phyloP scores from a whole-genome alignment of 2,797 vertebrate genomes.

The Anguilla obscura region DNA sequence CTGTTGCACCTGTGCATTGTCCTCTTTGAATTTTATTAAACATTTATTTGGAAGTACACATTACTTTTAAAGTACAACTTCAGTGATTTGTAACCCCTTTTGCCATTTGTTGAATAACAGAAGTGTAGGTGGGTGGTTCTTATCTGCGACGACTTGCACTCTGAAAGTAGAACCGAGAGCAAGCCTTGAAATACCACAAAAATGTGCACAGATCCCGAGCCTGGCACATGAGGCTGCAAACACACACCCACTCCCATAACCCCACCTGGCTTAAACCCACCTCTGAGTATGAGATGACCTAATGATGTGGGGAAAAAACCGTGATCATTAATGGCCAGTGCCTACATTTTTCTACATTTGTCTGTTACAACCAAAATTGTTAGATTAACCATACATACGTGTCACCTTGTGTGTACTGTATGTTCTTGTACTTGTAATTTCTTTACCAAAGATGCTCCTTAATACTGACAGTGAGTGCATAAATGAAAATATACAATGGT shows the following conservation, averaged over 20 bases:
- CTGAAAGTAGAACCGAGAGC: too few relatives aligned
- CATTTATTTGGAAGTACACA: not conserved
- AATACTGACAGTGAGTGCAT: not conserved
- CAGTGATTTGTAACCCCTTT: not conserved
- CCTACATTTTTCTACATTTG: not conserved
- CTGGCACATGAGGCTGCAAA: not conserved
- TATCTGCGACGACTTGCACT: too few relatives aligned
- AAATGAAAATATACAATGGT: too few relatives aligned
- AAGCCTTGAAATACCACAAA: too few relatives aligned
- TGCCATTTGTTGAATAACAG: not conserved
- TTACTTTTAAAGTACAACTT: not conserved
- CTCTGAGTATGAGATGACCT: not conserved
- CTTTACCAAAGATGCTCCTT: not conserved
- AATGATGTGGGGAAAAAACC: too few relatives aligned
- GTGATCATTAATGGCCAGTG: not conserved
- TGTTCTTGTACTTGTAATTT: too few relatives aligned
- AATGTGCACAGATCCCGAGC: too few relatives aligned
- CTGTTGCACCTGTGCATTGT: not conserved
- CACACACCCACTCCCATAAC: too few relatives aligned
- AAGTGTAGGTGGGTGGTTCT: too few relatives aligned
- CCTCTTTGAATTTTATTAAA: not conserved
- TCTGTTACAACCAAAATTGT: not conserved
- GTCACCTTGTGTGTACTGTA: too few relatives aligned
- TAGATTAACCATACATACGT: too few relatives aligned
- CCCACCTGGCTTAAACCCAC: not conserved